A percentile compares a stretch with the other conserved stretches of the same genome.
Conservation (phyloP, 2,797 vertebrate species). For the Molossus molossus region DNA sequence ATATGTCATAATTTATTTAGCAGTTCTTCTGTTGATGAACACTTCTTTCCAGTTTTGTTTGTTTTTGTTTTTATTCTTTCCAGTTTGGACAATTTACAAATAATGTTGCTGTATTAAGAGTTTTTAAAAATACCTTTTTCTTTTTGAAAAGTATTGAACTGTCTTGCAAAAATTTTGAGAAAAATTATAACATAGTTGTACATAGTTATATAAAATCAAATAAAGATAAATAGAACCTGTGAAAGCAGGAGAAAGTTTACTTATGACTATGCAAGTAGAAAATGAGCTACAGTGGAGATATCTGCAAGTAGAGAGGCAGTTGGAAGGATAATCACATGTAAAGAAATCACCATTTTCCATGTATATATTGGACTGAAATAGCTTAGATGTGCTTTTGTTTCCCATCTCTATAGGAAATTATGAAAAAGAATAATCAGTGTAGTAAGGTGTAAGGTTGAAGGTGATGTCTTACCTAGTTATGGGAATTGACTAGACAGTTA, state of each 20-base stretch:
- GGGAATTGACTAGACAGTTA: slow-evolving; percentile 25
- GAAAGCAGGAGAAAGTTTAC: background rate
- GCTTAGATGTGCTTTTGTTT: slow-evolving; percentile 25
- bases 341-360: slow-evolving; percentile 9
- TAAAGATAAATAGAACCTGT: background rate
- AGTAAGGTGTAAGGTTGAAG: background rate
- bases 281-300: background rate
- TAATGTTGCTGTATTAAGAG: background rate
- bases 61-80: background rate
- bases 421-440: slow-evolving; percentile 24
- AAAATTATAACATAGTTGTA: slow-evolving; percentile 23
- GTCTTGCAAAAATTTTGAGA: slow-evolving; percentile 8
- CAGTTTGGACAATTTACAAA: background rate
- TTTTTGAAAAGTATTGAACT: slow-evolving; percentile 38
- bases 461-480: slow-evolving; percentile 29
- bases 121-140: background rate
- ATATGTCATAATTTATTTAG: background rate
- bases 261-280: background rate
- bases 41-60: slow-evolving; percentile 6
- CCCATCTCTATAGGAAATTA: background rate
- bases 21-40: slow-evolving; percentile 20
- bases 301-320: background rate
- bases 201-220: background rate
- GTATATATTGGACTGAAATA: slow-evolving; percentile 34
- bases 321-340: background rate